Base-by-base conservation (phyloP, 2,113 vertebrate genomes). In the Sclerurus mexicanus region DNA sequence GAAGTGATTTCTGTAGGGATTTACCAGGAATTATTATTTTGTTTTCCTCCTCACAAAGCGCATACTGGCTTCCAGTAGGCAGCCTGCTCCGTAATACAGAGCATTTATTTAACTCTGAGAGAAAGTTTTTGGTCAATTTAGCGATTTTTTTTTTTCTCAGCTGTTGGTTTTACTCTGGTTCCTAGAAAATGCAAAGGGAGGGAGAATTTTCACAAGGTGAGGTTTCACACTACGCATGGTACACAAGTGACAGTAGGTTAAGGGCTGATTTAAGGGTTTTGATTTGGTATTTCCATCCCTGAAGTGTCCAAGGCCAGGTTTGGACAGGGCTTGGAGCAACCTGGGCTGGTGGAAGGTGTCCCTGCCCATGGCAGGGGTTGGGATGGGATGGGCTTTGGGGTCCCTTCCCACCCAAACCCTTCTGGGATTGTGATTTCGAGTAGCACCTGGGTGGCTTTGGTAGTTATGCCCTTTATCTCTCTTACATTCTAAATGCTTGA, bases 261-360 rank as follows among this genome's bases (percentile, higher is more conserved):
- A 13, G 21, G 75, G 27, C 20, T 35, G 17, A 30, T 72, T 7
- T 3, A 14, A 52, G 14, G 14, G 16, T 69, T 80, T 76, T 39
- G n/a, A 4, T 39, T 77, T 83, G 40, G 2, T 55, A 1, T 88
- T 76, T 49, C 25, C 21, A 19, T 62, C 55, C 55, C 40, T 49
- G 40, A 0, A 15, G 30, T 31, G 47, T 1, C 55, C 71, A 31
- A 33, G 55, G 40, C 35, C 21, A 16, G 55, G 9, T 0, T 0
- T 69, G 69, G 62, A 40, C 20, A 53, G n/a, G 27, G 39, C 0
- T 14, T 74, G 60, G 46, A 21, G 28, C 46, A 18, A 0, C 18
- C 22, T 58, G 35, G 67, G 35, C 3, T 3, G 19, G 17, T 62
- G n/a, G 40, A 12, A 62, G 30, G 7, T 52, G 46, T 40, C 62